Percentiles rank a stretch among this genome's conserved stretches.
phyloP scores from a whole-genome alignment of 2,113 vertebrate species.

The Micronisus gabar region DNA sequence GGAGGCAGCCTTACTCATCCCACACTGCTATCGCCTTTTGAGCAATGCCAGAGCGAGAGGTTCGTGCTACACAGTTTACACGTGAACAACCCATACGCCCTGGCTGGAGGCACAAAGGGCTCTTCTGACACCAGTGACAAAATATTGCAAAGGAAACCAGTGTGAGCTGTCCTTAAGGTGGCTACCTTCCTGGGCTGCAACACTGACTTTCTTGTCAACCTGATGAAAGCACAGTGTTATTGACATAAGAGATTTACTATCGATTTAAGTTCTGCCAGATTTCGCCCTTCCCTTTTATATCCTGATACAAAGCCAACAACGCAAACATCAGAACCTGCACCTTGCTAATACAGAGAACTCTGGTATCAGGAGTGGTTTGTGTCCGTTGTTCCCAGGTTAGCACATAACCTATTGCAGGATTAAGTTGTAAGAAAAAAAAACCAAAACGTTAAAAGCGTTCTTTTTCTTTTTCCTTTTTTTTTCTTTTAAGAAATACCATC shows the following conservation, averaged over 20 bases:
- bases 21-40: not conserved
- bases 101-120: not conserved
- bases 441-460: not conserved
- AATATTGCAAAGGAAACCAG: not conserved
- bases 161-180: not conserved
- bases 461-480: too few relatives aligned
- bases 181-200: not conserved
- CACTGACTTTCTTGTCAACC: not conserved
- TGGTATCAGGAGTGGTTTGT: not conserved
- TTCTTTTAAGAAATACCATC: not conserved
- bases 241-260: not conserved
- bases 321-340: not conserved
- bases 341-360: not conserved
- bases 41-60: not conserved
- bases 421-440: not conserved
- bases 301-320: not conserved
- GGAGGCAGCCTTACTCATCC: not conserved
- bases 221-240: not conserved
- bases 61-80: not conserved
- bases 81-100: rapidly evolving
- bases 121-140: not conserved
- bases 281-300: not conserved
- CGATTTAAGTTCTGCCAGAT: not conserved
- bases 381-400: not conserved
- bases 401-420: not conserved